A percentile compares a stretch with the other conserved stretches of the same genome.
phyloP scores from a whole-genome alignment of 2,113 vertebrate genomes.

The Petaurus breviceps region DNA sequence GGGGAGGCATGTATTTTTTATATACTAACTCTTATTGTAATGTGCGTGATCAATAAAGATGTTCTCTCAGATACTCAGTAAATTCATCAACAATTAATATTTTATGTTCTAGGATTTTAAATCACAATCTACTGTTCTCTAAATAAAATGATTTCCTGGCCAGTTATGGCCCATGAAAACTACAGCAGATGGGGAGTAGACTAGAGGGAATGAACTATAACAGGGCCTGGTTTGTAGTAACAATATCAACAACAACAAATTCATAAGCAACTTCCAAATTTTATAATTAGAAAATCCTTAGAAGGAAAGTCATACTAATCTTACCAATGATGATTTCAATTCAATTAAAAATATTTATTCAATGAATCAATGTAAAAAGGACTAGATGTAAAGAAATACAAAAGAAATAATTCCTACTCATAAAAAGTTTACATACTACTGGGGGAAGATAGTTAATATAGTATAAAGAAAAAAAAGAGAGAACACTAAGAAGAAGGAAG shows the following conservation, averaged over 20 bases:
- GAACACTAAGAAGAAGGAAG: neutral
- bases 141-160: slow-evolving; percentile 63
- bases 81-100: slow-evolving; percentile 80
- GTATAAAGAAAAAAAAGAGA: neutral
- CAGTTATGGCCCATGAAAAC: slow-evolving; percentile 52
- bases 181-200: neutral
- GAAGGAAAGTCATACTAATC: neutral
- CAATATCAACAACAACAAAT: neutral
- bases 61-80: slow-evolving; percentile 68
- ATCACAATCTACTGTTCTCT: slow-evolving; percentile 63
- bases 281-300: neutral
- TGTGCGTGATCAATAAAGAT: slow-evolving; percentile 78
- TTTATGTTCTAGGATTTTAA: slow-evolving; percentile 72
- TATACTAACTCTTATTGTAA: slow-evolving; percentile 73
- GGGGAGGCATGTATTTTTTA: slow-evolving; percentile 77
- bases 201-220: neutral
- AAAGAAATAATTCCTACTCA: slow-evolving; percentile 1
- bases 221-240: neutral
- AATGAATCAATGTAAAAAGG: neutral
- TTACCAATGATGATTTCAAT: neutral
- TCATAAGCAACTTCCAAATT: neutral
- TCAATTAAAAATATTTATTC: neutral
- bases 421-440: neutral
- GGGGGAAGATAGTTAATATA: neutral
- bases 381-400: neutral